Evolutionary conservation across 2,888 invertebrate genomes (phyloP).

Genomic region (Andrena marginata): DNA sequence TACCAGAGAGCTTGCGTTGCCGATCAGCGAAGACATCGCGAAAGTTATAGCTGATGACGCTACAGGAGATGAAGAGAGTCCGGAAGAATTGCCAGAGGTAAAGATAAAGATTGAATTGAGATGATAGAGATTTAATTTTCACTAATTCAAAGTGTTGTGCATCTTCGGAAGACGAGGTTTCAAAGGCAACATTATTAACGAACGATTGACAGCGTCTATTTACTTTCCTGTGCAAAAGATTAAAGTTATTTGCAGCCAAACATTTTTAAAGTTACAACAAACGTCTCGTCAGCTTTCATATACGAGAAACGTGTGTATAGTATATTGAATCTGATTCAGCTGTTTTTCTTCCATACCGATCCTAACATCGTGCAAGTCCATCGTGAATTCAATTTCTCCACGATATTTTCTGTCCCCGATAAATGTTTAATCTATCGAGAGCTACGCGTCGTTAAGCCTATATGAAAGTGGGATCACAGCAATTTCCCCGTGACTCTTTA

Average conservation of each 20-base stretch:
- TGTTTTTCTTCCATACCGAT: neutral
- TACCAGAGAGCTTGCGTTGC: constrained; percentile 87
- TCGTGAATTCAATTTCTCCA: neutral
- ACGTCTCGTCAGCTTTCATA: neutral
- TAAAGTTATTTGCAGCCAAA: too few species aligned
- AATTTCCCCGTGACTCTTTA: neutral
- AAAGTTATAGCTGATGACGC: constrained; percentile 75
- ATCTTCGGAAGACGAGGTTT: neutral
- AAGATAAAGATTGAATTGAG: neutral
- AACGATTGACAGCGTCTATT: constrained; percentile 14
- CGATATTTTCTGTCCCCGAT: neutral
- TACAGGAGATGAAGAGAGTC: constrained; percentile 65
- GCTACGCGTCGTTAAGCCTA: neutral
- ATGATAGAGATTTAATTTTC: neutral
- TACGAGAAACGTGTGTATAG: neutral
- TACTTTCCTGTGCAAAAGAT: neutral
- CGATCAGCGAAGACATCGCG: constrained; percentile 85
- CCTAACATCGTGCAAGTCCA: neutral
- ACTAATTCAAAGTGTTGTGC: neutral
- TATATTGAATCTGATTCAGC: neutral
- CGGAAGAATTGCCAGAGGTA: constrained; percentile 79
- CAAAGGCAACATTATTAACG: constrained; percentile 11
- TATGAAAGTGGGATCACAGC: neutral
- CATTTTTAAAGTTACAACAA: neutral
- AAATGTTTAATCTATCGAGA: neutral